Evolutionary conservation across 1,140 invertebrate species (phyloP).

Genomic region (Sipha flava): DNA sequence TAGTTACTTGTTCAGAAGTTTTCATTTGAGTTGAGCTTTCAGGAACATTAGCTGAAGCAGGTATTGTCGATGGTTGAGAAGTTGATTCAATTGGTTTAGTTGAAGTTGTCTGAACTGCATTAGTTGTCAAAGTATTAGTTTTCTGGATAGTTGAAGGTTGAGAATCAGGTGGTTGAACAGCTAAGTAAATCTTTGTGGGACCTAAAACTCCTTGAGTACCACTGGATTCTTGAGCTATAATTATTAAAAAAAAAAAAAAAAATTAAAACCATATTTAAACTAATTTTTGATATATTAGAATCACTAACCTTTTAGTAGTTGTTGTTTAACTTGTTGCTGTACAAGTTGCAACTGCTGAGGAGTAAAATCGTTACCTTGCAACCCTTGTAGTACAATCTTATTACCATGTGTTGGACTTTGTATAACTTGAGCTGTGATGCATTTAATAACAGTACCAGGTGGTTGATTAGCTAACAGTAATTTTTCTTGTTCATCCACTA

Average conservation of each 20-base stretch:
- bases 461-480: conserved; percentile 65
- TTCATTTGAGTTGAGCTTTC: background rate
- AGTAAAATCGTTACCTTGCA: conserved; percentile 71
- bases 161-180: conserved; percentile 57
- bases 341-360: conserved; percentile 67
- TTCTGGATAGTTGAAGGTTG: background rate
- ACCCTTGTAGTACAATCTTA: conserved; percentile 70
- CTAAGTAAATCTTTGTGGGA: conserved; percentile 74
- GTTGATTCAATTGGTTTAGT: background rate
- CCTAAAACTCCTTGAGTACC: conserved; percentile 72
- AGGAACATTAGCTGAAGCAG: background rate
- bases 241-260: conserved; percentile 3
- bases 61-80: background rate
- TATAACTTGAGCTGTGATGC: conserved; percentile 71
- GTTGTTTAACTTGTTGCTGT: conserved; percentile 79
- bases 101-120: background rate
- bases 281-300: background rate
- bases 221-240: conserved; percentile 46
- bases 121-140: background rate
- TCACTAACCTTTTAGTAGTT: conserved; percentile 64
- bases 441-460: conserved; percentile 76
- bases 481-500: conserved; percentile 36
- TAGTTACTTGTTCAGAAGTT: background rate
- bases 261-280: background rate
- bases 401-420: conserved; percentile 67